phyloP scores from a whole-genome alignment of 2,113 vertebrate species.

The Psettodes erumei region DNA sequence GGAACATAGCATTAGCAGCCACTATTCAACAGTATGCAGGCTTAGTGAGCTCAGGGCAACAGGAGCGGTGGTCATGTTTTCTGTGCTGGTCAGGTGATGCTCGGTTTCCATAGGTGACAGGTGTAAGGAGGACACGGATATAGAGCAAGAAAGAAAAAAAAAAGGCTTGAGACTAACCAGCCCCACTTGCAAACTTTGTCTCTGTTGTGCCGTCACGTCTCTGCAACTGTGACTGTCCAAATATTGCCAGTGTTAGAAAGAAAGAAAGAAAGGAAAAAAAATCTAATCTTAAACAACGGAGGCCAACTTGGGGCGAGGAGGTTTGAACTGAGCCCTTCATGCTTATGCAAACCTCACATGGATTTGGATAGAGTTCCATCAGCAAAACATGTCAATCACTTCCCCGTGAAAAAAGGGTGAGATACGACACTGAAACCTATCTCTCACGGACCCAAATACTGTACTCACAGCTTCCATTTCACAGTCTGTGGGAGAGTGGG shows the following conservation, averaged over 20 bases:
- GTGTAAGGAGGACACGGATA: conserved; percentile 30
- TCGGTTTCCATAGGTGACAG: conserved; percentile 48
- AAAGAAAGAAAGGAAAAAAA: conserved; percentile 14
- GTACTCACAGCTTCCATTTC: conserved; percentile 72
- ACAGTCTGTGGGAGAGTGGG: conserved; percentile 69
- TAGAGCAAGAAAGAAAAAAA: neutral
- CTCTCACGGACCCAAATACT: conserved; percentile 66
- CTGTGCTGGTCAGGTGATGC: conserved; percentile 45
- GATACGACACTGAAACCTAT: conserved; percentile 72
- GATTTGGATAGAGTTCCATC: conserved; percentile 71
- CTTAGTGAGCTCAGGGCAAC: conserved; percentile 70
- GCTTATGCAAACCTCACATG: conserved; percentile 71
- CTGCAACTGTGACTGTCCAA: conserved; percentile 51
- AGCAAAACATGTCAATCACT: conserved; percentile 77
- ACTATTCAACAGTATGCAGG: conserved; percentile 79
- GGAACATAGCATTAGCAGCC: conserved; percentile 78
- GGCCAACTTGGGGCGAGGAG: conserved; percentile 39
- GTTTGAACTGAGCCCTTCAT: conserved; percentile 62
- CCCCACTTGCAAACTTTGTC: conserved; percentile 19
- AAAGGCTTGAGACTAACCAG: conserved; percentile 1
- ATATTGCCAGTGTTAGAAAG: conserved; percentile 40
- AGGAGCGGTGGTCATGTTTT: conserved; percentile 47
- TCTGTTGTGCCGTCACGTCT: conserved; percentile 20
- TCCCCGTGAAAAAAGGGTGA: conserved; percentile 54
- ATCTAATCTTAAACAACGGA: conserved; percentile 55